A percentile compares a stretch with the other conserved stretches of the same genome.
Evolutionary conservation across 2,113 vertebrate genomes (phyloP).

Genomic region (Sphyrna mokarran): DNA sequence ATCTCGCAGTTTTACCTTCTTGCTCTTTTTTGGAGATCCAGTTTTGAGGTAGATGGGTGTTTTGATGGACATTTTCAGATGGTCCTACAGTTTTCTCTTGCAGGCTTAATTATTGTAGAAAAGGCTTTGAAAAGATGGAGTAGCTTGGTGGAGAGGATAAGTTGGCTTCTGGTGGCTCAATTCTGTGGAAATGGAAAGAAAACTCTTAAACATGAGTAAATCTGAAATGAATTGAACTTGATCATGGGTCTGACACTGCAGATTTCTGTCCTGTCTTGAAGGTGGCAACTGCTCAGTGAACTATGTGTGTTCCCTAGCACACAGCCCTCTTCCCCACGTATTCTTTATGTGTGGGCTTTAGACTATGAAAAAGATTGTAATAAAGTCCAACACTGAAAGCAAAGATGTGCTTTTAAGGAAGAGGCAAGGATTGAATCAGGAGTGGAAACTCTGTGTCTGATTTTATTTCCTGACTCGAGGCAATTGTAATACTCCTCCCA

Average conservation of each 20-base stretch:
- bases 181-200: neutral
- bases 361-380: neutral
- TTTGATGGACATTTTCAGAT: constrained; percentile 21
- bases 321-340: neutral
- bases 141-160: neutral
- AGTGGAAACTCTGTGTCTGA: neutral
- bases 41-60: constrained; percentile 20
- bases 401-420: no score
- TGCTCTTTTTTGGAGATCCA: constrained; percentile 38
- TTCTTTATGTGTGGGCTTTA: neutral
- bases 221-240: neutral
- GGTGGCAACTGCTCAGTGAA: neutral
- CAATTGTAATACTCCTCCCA: no score
- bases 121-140: neutral
- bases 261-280: neutral
- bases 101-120: neutral
- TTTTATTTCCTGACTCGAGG: no score
- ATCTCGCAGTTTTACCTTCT: constrained; percentile 40
- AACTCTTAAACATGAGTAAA: neutral
- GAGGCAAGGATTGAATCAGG: neutral
- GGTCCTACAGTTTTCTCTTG: neutral
- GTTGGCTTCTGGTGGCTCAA: neutral
- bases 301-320: neutral
- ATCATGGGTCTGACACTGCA: neutral
- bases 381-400: neutral